A percentile compares a stretch with the other conserved stretches of the same genome.
These are phyloP conservation scores for Oeneis ivallda DNA, from an alignment of 2,888 invertebrate species.

Conservation along the genomic window DNA sequence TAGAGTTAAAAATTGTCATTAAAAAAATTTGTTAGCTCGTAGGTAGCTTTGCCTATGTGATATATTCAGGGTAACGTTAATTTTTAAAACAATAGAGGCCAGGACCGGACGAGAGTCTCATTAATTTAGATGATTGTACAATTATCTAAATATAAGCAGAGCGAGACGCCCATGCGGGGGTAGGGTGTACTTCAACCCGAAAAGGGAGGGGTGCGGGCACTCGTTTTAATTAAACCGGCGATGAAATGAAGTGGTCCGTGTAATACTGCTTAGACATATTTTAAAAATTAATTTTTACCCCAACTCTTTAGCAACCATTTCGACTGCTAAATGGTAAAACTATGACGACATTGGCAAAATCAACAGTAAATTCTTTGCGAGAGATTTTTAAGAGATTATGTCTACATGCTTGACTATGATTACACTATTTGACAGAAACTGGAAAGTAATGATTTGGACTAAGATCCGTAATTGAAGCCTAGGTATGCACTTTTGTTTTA, in stretches of 20 bases:
- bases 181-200: slow-evolving; percentile 76
- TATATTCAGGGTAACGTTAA: slow-evolving; percentile 48
- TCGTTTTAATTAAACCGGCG: slow-evolving; percentile 82
- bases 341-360: slow-evolving; percentile 10
- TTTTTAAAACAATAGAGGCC: slow-evolving; percentile 75
- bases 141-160: slow-evolving; percentile 82
- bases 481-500: no score
- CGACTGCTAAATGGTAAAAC: slow-evolving; percentile 30
- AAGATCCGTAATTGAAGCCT: no score
- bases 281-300: slow-evolving; percentile 74
- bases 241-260: slow-evolving; percentile 82
- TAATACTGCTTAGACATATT: slow-evolving; percentile 82
- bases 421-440: no score
- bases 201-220: slow-evolving; percentile 78
- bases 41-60: neutral
- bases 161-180: slow-evolving; percentile 74
- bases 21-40: neutral
- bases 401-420: no score
- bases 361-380: slow-evolving; percentile 7
- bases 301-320: slow-evolving; percentile 39
- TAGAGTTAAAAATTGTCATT: neutral
- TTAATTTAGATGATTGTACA: slow-evolving; percentile 83
- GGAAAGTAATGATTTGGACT: no score
- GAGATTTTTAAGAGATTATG: neutral
- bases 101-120: slow-evolving; percentile 80